A percentile compares a stretch with the other conserved stretches of the same genome.
phyloP scores from a whole-genome alignment of 92 coral and sea anemone genomes.

The Pocillopora meandrina region DNA sequence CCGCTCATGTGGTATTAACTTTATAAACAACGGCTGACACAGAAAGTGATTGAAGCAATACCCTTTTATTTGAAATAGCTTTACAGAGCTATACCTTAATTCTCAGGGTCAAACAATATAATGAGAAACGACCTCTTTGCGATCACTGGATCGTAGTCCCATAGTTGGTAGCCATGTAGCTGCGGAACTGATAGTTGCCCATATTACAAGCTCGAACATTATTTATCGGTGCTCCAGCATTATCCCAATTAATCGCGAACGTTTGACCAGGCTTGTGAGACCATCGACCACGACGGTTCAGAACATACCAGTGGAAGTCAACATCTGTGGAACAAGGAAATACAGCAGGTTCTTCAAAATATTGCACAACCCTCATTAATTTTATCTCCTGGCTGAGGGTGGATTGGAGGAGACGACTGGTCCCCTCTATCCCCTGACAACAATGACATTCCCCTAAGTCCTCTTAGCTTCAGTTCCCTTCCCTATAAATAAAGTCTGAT shows the following conservation, averaged over 20 bases:
- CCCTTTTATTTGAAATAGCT: neutral
- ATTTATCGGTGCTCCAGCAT: neutral
- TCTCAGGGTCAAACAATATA: too few relatives aligned
- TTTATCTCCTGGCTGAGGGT: too few relatives aligned
- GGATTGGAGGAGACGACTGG: too few relatives aligned
- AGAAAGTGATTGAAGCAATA: neutral
- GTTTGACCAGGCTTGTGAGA: constrained; percentile 49
- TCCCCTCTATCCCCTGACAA: too few relatives aligned
- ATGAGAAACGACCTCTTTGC: too few relatives aligned
- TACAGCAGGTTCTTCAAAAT: neutral
- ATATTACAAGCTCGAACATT: neutral
- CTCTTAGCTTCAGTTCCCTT: too few relatives aligned
- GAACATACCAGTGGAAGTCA: constrained; percentile 50
- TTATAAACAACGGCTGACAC: neutral
- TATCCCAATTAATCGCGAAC: neutral
- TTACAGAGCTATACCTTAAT: neutral
- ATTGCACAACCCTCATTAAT: too few relatives aligned
- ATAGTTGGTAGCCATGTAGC: neutral
- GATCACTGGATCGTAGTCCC: too few relatives aligned
- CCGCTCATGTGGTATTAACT: too few relatives aligned
- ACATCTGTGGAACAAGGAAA: neutral
- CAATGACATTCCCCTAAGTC: too few relatives aligned
- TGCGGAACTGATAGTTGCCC: neutral
- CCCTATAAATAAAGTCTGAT: too few relatives aligned
- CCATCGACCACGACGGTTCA: constrained; percentile 6